Base-by-base conservation (phyloP, 2,797 vertebrate species). In the Podargus strigoides region DNA sequence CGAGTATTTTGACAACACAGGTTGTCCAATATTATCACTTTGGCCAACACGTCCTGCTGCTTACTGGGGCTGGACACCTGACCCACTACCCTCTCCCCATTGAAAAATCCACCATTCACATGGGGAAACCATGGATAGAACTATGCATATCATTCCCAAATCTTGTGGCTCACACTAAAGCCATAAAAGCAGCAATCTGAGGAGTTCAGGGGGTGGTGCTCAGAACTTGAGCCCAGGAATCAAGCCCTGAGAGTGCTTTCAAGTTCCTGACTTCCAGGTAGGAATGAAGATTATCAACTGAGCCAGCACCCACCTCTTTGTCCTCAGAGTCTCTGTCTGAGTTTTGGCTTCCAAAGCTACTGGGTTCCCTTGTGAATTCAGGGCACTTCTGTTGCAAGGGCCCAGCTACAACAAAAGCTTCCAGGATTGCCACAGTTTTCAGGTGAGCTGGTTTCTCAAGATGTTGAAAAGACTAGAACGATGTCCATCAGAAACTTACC, bases 71-170 rank as follows among this genome's bases (percentile, higher is more conserved):
- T 42, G 16, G 17, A 24, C 18, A 32, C 4, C 3, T 69, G 20
- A 5, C 21, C 30, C 19, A 9, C 15, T 10, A 14, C 7, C 16
- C 18, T 12, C 28, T 76, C 28, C 18, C 12, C 44, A 21, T 1
- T 23, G 12, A 64, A 70, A 84, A 39, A 30, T 21, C 28, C n/a
- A 37, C 52, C 22, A 28, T 36, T 52, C 24, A 8, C 4, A 3
- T 1, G 21, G 37, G 37, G 12, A 74, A 58, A 46, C 5, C 23
- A 28, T 4, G 7, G 12, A n/a, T 7, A 7, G 42, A 75, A 37
- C 14, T 5, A 60, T 2, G 10, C 6, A 3, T 9, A 15, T 14
- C 0, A 1, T 50, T 86, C 49, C 19, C 21, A 59, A 27, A 49
- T 16, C 46, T 36, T 26, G 12, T 26, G 36, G 24, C 53, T 87